Conservation (phyloP, 2,113 vertebrate species). For the Sylvia atricapilla region DNA sequence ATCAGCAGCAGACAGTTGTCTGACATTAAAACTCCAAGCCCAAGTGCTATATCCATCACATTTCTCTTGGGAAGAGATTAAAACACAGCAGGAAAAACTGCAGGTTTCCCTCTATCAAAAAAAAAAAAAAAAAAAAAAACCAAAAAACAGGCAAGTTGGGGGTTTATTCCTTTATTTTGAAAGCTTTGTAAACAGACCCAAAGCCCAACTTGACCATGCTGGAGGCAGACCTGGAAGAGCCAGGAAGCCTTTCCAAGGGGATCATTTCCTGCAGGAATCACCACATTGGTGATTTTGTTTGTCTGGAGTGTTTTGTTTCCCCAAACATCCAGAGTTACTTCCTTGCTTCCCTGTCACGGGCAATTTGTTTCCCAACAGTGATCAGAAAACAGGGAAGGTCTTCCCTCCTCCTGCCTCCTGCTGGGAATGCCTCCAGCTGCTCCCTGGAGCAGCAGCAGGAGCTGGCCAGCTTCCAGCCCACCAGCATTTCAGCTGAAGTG, state of each 20-base stretch:
- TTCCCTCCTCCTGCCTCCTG: neutral
- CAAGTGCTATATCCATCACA: neutral
- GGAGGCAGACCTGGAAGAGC: neutral
- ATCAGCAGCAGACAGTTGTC: neutral
- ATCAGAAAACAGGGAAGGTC: neutral
- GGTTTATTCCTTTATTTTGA: neutral
- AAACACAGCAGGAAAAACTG: neutral
- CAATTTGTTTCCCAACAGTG: neutral
- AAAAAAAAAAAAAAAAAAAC: no score
- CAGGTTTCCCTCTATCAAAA: neutral
- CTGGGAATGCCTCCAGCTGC: constrained; percentile 13
- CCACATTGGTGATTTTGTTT: neutral
- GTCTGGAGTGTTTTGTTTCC: neutral
- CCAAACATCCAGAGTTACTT: neutral
- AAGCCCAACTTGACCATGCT: neutral
- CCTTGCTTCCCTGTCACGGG: neutral
- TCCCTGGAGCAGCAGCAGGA: neutral
- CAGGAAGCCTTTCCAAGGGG: neutral
- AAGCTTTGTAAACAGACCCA: neutral
- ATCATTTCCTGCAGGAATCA: neutral
- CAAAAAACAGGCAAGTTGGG: neutral
- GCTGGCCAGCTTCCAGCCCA: constrained; percentile 22
- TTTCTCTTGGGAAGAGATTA: neutral
- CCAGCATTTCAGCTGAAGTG: neutral
- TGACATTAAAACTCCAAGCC: neutral